A percentile compares a stretch with the other conserved stretches of the same genome.
phyloP scores from a whole-genome alignment of 53 echinoderm and acorn worm species.

The Crossaster papposus region DNA sequence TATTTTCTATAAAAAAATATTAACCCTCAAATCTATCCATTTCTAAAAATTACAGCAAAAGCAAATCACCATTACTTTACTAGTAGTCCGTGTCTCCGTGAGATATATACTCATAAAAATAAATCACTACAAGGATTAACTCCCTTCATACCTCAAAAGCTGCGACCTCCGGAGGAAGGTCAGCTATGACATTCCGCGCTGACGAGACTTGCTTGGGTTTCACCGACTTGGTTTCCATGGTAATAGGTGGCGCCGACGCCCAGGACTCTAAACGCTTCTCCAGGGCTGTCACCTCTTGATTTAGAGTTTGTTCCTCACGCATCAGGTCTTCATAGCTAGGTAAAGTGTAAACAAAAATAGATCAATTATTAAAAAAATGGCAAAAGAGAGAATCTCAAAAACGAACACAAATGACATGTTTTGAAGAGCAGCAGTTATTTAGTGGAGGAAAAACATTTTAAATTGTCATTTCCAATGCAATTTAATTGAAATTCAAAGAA shows the following conservation, averaged over 20 bases:
- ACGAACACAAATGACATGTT: neutral
- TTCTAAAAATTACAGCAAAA: too few relatives aligned
- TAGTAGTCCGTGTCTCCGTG: too few relatives aligned
- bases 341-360: neutral
- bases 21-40: too few relatives aligned
- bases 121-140: too few relatives aligned
- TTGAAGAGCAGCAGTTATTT: too few relatives aligned
- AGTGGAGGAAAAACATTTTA: too few relatives aligned
- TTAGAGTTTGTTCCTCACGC: slow-evolving; percentile 79
- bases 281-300: slow-evolving; percentile 83
- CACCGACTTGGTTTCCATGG: slow-evolving; percentile 64
- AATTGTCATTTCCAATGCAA: too few relatives aligned
- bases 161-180: slow-evolving; percentile 90
- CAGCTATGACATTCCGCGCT: slow-evolving; percentile 70
- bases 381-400: neutral
- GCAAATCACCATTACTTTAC: too few relatives aligned
- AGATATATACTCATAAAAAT: too few relatives aligned
- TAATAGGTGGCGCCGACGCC: slow-evolving; percentile 81
- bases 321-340: slow-evolving; percentile 92
- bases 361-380: neutral
- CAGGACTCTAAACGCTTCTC: slow-evolving; percentile 93
- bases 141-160: slow-evolving; percentile 87
- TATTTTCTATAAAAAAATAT: too few relatives aligned
- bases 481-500: too few relatives aligned
- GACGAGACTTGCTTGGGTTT: slow-evolving; percentile 60